Evolutionary conservation across 2,113 vertebrate species (phyloP).

Genomic region (Albula glossodonta): DNA sequence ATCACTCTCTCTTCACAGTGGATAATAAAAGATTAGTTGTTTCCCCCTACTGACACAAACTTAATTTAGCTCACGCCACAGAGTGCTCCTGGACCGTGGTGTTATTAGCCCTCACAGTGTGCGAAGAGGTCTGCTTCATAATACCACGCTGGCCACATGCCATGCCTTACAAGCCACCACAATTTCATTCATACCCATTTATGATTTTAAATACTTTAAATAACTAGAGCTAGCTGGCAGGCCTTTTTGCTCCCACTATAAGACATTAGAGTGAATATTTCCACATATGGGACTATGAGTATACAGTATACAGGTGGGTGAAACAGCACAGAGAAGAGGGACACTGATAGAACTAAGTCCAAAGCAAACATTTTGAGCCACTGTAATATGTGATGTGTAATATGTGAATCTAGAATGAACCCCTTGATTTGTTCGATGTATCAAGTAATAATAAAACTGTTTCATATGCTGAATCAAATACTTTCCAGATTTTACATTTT

Average conservation of each 20-base stretch:
- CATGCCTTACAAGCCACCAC: neutral
- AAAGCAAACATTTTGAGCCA: neutral
- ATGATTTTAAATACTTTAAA: slow-evolving; percentile 19
- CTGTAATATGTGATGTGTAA: neutral
- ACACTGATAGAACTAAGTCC: no score
- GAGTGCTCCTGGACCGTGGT: neutral
- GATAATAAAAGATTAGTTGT: slow-evolving; percentile 11
- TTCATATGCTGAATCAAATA: no score
- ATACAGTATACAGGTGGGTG: neutral
- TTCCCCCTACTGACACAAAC: slow-evolving; percentile 19
- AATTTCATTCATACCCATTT: slow-evolving; percentile 11
- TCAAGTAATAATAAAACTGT: neutral
- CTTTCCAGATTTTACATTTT: no score
- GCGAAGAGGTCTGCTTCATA: neutral
- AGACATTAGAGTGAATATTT: neutral
- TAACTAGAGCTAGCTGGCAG: slow-evolving; percentile 6
- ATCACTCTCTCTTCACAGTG: neutral
- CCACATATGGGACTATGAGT: neutral
- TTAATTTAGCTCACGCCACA: slow-evolving; percentile 16
- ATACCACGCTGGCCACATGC: slow-evolving; percentile 3
- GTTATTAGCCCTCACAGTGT: neutral
- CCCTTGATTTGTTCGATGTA: neutral
- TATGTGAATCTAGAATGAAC: neutral
- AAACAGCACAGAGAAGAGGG: neutral
- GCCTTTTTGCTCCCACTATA: neutral